Evolutionary conservation across 2,888 invertebrate genomes (phyloP), one percentile per base, ranked within the genome.

Genomic region (Synanthedon formicaeformis): DNA sequence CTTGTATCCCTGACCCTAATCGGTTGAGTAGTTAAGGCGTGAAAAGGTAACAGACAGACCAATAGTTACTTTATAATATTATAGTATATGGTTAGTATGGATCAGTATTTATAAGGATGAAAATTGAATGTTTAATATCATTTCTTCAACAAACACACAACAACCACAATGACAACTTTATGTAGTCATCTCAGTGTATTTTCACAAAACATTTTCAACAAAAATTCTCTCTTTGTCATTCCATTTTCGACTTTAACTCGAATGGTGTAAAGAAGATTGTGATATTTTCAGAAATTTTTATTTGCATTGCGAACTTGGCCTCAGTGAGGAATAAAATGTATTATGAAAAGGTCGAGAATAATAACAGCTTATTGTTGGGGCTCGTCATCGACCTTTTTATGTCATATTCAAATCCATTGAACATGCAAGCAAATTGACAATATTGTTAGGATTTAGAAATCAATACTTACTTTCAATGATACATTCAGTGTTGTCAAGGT

Each of bases 381-480:
- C 60, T 63, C 62, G 56, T 64, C 66, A 63, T 60, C 59, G 58
- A 53, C 54, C 61, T 60, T 59, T 61, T 53, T 51, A 34, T 51
- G 41, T 50, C 56, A 56, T 54, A 51, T 53, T 61, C 60, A 55
- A 56, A 52, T 50, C 56, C 57, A 65, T 70, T 69, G 57, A 69
- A 54, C 58, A 59, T 63, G 60, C 59, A 65, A 62, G 64, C 65
- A 64, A 62, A 66, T 69, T 66, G 65, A 64, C 61, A 66, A 65
- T 60, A 64, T 62, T 70, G 62, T 65, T 64, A 57, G 18, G 40
- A 55, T 56, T 51, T 53, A 52, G 51, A 55, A 55, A 54, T 55
- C 53, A 4, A 50, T 50, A 49, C 4, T 14, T 18, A 14, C 45
- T 45, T 45, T n/a, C 14, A 45, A 45, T 45, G 45, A 45, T 13